Evolutionary conservation across 35 echinoderm and acorn worm species (phyloP), one percentile per base, ranked within the genome.

Genomic region (Stichopus chloronotus): DNA sequence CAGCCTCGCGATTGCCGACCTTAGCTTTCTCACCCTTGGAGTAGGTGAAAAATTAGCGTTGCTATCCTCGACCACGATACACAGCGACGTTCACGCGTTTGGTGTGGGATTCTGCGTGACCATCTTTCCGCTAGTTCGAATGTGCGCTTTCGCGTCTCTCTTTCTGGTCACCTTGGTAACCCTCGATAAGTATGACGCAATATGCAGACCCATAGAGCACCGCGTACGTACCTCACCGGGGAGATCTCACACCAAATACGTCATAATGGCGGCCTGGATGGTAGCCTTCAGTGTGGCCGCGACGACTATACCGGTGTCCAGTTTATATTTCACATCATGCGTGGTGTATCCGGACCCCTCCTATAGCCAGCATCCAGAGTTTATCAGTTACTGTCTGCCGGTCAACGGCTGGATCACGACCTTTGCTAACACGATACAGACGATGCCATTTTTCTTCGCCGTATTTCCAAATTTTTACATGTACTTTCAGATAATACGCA

Each of bases 11-110:
- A 83, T 94, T 20, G 90, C 95, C 24, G 95, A 96, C 76, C 20
- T 88, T 5, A 76, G 93, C 14, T 94, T 77, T 56, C 77, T 96
- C 16, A 53, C 24, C 13, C 65, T 96, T 11, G 95, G 92, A 57
- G 90, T 96, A 21, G 95, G 95, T 10, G 95, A 96, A 76, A 96
- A 96, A 60, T 59, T 96, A 58, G 82, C 82, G 54, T 58, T 14
- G 21, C 82, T 85, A 16, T 58, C 56, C 17, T 58, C 82, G 2
- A 58, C 82, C 17, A 58, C 82, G 2, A n/a, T 85, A 20, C 82
- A 85, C 55, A 85, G 82, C 58, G 82, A 85, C 82, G 55, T 85
- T 4, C 17, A 10, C 23, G 82, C 82, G 5, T 85, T 85, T 23
- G 82, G 82, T 19, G 55, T 58, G 16, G 20, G 7, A 8, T 85